Conservation (phyloP, 2,888 invertebrate species). For the Cordylochernes scorpioides region DNA sequence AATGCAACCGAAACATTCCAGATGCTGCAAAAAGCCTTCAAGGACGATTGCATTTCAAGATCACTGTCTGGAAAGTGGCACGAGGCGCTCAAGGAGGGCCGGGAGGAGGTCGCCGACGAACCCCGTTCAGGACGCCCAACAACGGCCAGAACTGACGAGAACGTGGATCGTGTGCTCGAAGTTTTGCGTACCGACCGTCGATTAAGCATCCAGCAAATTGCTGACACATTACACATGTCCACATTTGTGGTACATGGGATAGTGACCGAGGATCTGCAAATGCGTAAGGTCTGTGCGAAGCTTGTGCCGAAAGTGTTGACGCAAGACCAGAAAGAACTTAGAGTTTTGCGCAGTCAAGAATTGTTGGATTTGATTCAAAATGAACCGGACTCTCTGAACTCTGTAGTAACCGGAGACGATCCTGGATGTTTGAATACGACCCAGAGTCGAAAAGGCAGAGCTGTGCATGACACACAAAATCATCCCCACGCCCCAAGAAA, state of each 20-base stretch:
- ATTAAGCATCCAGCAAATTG: conserved; percentile 4
- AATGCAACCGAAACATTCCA: conserved; percentile 1
- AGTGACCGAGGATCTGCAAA: conserved; percentile 2
- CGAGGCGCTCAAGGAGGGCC: conserved; percentile 2
- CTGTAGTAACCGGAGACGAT: too few species aligned
- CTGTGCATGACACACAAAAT: conserved; percentile 2
- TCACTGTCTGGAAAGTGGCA: conserved; percentile 1
- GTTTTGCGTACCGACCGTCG: conserved; percentile 3
- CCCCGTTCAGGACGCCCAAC: conserved; percentile 4
- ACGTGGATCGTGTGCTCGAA: conserved; percentile 2
- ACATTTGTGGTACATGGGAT: conserved; percentile 1
- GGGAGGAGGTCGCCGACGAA: conserved; percentile 5
- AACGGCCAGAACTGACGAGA: conserved; percentile 1
- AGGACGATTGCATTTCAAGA: background rate
- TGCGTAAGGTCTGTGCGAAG: background rate
- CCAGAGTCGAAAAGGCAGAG: too few species aligned
- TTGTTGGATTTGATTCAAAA: background rate
- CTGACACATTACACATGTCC: conserved; percentile 1
- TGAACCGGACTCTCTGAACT: conserved; percentile 1
- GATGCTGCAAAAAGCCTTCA: conserved; percentile 1
- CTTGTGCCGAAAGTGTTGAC: too few species aligned
- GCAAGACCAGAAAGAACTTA: background rate
- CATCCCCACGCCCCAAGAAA: conserved; percentile 6
- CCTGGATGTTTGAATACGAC: too few species aligned
- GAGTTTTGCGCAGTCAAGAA: background rate